A percentile compares a stretch with the other conserved stretches of the same genome.
Conservation (phyloP, 2,797 vertebrate species). For the Hydrolagus colliei region DNA sequence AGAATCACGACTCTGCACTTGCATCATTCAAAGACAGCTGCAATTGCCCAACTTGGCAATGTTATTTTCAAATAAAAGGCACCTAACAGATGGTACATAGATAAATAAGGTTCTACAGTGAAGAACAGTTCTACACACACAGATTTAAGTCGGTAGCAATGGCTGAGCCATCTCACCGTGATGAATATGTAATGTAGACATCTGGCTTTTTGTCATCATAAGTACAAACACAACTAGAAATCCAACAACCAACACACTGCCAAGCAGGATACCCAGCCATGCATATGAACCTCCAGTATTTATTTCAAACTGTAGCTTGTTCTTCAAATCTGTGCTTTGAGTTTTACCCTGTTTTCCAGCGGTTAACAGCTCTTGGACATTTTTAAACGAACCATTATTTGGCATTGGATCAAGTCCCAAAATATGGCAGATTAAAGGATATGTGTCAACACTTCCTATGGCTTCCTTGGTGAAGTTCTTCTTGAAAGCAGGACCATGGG, state of each 20-base stretch:
- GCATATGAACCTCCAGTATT: conserved; percentile 46
- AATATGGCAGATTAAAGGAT: conserved; percentile 82
- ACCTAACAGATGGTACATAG: not conserved
- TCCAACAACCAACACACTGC: conserved; percentile 63
- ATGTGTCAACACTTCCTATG: conserved; percentile 78
- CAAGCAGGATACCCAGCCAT: conserved; percentile 67
- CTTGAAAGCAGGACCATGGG: conserved; percentile 78
- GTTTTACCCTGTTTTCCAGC: conserved; percentile 18
- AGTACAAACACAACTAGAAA: conserved; percentile 70
- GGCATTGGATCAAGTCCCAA: conserved; percentile 64
- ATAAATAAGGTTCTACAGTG: not conserved
- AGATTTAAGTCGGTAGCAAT: conserved; percentile 65
- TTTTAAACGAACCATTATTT: conserved; percentile 76
- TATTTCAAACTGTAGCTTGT: not conserved
- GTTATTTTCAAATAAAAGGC: not conserved
- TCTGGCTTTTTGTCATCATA: conserved; percentile 64
- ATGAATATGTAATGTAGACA: conserved; percentile 55
- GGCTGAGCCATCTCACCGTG: conserved; percentile 76
- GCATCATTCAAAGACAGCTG: not conserved
- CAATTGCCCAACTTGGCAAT: not conserved
- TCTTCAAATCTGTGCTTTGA: not conserved
- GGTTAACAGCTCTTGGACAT: conserved; percentile 67
- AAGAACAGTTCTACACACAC: not conserved
- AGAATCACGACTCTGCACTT: not conserved
- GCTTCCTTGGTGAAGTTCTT: conserved; percentile 61